A percentile compares a stretch with the other conserved stretches of the same genome.
Evolutionary conservation across 2,888 invertebrate species (phyloP).

Genomic region (Chirona hameri): DNA sequence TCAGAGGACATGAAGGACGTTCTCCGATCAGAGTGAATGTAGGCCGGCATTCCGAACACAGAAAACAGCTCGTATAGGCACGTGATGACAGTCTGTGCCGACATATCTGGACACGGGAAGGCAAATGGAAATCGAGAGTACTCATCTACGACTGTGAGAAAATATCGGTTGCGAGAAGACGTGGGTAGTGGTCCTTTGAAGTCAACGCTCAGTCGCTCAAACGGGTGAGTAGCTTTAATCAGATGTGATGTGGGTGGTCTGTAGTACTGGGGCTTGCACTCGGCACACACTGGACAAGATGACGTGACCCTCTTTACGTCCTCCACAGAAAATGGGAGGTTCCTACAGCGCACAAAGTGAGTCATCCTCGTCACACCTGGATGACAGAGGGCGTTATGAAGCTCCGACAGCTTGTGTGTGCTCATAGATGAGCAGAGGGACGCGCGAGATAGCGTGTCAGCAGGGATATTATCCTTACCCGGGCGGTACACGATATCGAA

Average conservation of each 20-base stretch:
- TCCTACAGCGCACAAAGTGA: constrained; percentile 29
- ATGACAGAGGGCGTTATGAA: constrained; percentile 81
- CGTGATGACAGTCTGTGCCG: background rate
- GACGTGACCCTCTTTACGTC: background rate
- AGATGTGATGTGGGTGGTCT: background rate
- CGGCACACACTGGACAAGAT: background rate
- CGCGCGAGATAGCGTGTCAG: constrained; percentile 26
- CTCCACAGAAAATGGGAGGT: constrained; percentile 33
- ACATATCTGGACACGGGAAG: constrained; percentile 35
- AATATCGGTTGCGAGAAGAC: constrained; percentile 33
- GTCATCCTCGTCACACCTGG: constrained; percentile 7
- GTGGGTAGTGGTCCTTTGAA: background rate
- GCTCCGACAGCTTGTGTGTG: background rate
- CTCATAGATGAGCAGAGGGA: background rate
- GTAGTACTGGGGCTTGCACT: background rate
- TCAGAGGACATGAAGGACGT: background rate
- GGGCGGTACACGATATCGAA: constrained; percentile 26
- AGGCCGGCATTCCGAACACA: background rate
- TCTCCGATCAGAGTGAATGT: background rate
- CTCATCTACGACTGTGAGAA: constrained; percentile 40
- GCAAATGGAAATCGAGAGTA: constrained; percentile 36
- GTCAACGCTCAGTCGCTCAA: no score
- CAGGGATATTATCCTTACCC: constrained; percentile 30
- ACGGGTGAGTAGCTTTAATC: background rate
- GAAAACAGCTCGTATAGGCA: background rate